phyloP scores from a whole-genome alignment of 2,888 invertebrate genomes.

The Bimastos eiseni region DNA sequence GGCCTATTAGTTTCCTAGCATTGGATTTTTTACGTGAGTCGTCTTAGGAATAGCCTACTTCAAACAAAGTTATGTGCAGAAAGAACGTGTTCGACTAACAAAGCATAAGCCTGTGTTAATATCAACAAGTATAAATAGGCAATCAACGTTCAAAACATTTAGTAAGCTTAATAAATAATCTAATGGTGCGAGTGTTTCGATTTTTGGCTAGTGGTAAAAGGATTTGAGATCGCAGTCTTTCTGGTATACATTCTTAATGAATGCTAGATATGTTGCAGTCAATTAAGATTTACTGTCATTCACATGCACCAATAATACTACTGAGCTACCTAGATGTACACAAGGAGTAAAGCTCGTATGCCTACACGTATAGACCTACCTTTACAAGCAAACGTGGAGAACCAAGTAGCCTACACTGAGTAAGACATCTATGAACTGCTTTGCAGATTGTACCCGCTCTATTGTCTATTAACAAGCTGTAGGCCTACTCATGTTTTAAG shows the following conservation, averaged over 20 bases:
- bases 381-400: too few species aligned
- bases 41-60: too few species aligned
- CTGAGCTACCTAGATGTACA: background rate
- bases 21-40: too few species aligned
- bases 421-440: too few species aligned
- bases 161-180: constrained; percentile 13
- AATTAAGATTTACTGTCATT: too few species aligned
- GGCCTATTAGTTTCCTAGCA: too few species aligned
- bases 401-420: too few species aligned
- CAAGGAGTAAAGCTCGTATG: background rate
- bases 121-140: background rate
- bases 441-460: too few species aligned
- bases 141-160: too few species aligned
- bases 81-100: background rate
- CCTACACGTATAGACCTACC: background rate
- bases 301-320: background rate
- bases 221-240: background rate
- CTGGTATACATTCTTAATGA: background rate
- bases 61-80: too few species aligned
- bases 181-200: background rate
- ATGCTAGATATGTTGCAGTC: background rate
- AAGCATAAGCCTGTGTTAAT: background rate
- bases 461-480: too few species aligned
- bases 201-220: background rate
- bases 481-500: too few species aligned